Percentiles rank a stretch among this genome's conserved stretches.
These are phyloP conservation scores for Xestoiulus laeticollis DNA, from an alignment of 2,888 invertebrate genomes.

Conservation along the genomic window DNA sequence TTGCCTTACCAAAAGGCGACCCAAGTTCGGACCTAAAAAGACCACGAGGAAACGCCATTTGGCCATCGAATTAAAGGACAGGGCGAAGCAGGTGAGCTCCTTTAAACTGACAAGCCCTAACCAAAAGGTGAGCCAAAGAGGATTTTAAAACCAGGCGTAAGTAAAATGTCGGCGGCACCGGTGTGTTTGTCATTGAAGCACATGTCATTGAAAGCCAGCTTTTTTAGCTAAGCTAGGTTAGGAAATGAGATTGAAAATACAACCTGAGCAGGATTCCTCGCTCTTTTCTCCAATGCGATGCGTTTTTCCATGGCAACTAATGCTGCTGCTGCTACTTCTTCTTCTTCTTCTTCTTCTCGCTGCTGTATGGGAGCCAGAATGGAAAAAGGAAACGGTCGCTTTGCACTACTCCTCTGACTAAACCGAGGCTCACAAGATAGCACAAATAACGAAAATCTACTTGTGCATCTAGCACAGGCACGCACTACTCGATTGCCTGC, in stretches of 20 bases:
- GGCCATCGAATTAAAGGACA: no score
- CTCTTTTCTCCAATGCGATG: constrained; percentile 93
- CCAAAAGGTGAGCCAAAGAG: no score
- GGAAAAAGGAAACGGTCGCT: not conserved
- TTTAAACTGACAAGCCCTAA: no score
- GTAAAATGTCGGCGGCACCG: no score
- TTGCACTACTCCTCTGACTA: no score
- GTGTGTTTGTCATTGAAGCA: constrained; percentile 46
- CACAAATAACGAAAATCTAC: not conserved
- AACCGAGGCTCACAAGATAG: not conserved
- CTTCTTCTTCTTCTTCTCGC: not conserved
- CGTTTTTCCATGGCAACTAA: constrained; percentile 83
- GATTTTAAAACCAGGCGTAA: no score
- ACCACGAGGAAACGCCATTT: not conserved
- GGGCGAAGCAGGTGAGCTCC: not conserved
- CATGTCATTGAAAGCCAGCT: constrained; percentile 35
- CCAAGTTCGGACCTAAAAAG: not conserved
- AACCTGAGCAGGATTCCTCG: constrained; percentile 88
- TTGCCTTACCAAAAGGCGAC: not conserved
- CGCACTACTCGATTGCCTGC: not conserved
- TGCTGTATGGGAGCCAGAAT: constrained; percentile 56
- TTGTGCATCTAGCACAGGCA: not conserved
- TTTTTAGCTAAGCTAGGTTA: not conserved
- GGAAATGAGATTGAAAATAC: not conserved
- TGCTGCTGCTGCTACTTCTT: not conserved